Evolutionary conservation across 2,888 invertebrate genomes (phyloP).

Genomic region (Troides oblongomaculatus): DNA sequence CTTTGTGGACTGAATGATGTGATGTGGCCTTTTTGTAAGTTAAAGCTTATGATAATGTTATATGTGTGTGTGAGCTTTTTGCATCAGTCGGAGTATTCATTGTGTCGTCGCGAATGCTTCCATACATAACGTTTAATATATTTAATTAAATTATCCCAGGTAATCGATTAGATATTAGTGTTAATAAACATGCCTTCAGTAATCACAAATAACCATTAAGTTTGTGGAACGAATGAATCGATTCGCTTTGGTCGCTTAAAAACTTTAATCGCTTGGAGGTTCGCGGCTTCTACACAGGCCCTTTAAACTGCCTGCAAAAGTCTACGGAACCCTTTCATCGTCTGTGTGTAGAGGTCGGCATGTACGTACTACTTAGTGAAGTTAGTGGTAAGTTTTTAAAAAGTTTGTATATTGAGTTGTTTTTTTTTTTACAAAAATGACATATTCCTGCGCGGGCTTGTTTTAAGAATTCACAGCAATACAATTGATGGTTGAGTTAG

Average conservation of each 20-base stretch:
- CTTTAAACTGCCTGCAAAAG: slow-evolving; percentile 23
- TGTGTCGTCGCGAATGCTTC: slow-evolving; percentile 64
- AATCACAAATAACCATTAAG: slow-evolving; percentile 38
- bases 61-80: slow-evolving; percentile 67
- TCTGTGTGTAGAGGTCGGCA: slow-evolving; percentile 35
- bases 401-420: slow-evolving; percentile 70
- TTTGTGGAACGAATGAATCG: slow-evolving; percentile 31
- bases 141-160: slow-evolving; percentile 51
- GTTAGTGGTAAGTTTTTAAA: slow-evolving; percentile 76
- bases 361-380: slow-evolving; percentile 56
- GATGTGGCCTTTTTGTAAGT: slow-evolving; percentile 78
- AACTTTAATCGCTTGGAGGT: slow-evolving; percentile 52
- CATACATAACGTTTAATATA: slow-evolving; percentile 60
- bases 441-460: slow-evolving; percentile 72
- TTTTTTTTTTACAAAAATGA: slow-evolving; percentile 69
- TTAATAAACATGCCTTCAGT: slow-evolving; percentile 62
- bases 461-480: slow-evolving; percentile 52
- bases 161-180: slow-evolving; percentile 66
- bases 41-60: slow-evolving; percentile 63
- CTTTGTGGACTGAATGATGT: slow-evolving; percentile 79
- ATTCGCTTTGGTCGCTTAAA: slow-evolving; percentile 56
- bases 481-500: slow-evolving; percentile 53
- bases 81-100: slow-evolving; percentile 64
- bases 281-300: slow-evolving; percentile 22
- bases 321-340: background rate